Percentiles rank a stretch among this genome's conserved stretches.
Conservation (phyloP, 2,113 vertebrate species). For the Apistogramma diplotaenia region DNA sequence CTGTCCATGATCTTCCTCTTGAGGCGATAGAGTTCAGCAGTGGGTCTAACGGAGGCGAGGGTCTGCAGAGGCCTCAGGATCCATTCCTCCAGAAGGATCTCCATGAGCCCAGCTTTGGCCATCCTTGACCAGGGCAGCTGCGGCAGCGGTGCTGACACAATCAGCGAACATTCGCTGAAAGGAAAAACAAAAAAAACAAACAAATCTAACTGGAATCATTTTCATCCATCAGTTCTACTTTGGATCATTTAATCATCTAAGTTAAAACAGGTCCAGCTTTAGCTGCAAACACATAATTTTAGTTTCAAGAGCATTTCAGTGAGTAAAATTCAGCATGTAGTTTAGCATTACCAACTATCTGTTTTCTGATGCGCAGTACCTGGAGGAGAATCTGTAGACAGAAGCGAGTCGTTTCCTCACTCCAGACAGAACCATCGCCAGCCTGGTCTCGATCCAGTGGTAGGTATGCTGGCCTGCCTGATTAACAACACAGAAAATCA, state of each 20-base stretch:
- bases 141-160: constrained; percentile 68
- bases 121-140: constrained; percentile 44
- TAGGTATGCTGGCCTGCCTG: constrained; percentile 73
- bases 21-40: constrained; percentile 78
- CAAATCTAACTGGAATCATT: background rate
- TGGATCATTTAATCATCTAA: background rate
- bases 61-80: constrained; percentile 74
- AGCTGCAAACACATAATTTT: background rate
- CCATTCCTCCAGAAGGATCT: constrained; percentile 82
- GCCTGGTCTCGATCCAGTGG: constrained; percentile 71
- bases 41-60: constrained; percentile 64
- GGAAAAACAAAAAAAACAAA: background rate
- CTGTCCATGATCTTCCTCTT: constrained; percentile 81
- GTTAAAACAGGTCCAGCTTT: background rate
- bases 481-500: constrained; percentile 11
- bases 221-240: background rate
- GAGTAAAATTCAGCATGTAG: background rate
- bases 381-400: constrained; percentile 70
- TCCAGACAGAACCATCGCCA: constrained; percentile 66
- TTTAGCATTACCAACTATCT: background rate
- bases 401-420: constrained; percentile 69
- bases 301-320: background rate
- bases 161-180: constrained; percentile 75
- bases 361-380: constrained; percentile 37
- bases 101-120: constrained; percentile 66